Conservation (phyloP, 2,888 invertebrate species). For the Parnassius orleans region DNA sequence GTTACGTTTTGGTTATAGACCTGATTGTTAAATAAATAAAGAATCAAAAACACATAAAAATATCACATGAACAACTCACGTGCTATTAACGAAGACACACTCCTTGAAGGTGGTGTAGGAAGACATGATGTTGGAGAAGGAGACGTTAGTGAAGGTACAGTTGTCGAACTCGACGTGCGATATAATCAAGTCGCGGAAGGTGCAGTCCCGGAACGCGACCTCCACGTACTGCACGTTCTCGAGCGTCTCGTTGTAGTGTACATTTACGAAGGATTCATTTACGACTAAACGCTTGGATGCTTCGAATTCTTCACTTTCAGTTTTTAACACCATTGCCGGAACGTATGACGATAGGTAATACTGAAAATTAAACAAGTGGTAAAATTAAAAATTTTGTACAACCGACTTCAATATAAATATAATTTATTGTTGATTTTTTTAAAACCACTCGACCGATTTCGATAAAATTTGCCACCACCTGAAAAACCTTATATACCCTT, state of each 20-base stretch:
- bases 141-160: slow-evolving; percentile 85
- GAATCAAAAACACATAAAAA: too few relatives aligned
- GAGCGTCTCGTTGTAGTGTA: slow-evolving; percentile 79
- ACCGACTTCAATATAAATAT: too few relatives aligned
- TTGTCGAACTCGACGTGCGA: slow-evolving; percentile 87
- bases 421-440: too few relatives aligned
- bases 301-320: slow-evolving; percentile 58
- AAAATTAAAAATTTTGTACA: too few relatives aligned
- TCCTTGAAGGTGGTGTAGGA: slow-evolving; percentile 85
- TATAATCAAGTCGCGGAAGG: slow-evolving; percentile 84
- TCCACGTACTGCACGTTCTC: slow-evolving; percentile 83
- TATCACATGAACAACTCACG: slow-evolving; percentile 61
- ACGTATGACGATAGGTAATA: slow-evolving; percentile 80
- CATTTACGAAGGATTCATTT: slow-evolving; percentile 56
- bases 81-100: slow-evolving; percentile 82
- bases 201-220: slow-evolving; percentile 82
- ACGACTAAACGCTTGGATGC: slow-evolving; percentile 49
- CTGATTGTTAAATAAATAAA: too few relatives aligned
- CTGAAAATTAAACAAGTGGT: slow-evolving; percentile 39
- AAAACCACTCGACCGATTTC: too few relatives aligned
- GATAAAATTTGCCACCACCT: too few relatives aligned
- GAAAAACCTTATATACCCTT: too few relatives aligned
- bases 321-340: slow-evolving; percentile 67
- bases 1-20: too few relatives aligned
- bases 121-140: slow-evolving; percentile 86